Base-by-base conservation (phyloP, 2,888 invertebrate genomes). In the Eulithis prunata region DNA sequence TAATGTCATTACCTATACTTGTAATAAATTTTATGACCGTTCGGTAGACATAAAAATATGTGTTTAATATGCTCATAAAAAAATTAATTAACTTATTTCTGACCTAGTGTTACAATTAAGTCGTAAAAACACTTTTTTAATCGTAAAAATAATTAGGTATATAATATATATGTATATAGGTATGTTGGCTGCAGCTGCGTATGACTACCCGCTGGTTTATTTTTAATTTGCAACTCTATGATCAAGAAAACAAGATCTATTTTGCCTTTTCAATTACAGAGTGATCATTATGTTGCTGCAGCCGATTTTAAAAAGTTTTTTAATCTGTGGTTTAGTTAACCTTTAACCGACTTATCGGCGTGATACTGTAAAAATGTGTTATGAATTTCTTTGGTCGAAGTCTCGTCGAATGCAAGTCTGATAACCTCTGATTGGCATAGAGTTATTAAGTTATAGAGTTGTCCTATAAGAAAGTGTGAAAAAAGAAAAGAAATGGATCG, bases 301-400 rank as follows among this genome's bases (percentile, higher is more conserved):
- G 32, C 32, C 1, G 32, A 32, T n/a, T 41, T 7, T 45, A 56
- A 32, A 32, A 32, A 32, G 10, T 53, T 47, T 6, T 62, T 13
- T 13, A 60, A 53, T 64, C 64, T 57, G 21, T 63, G 41, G 57
- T 41, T 36, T 51, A 12, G 32, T 13, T 62, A 55, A 76, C 75
- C 77, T 74, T 36, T 65, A 68, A 63, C 76, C 74, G 38, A 59
- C 68, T 79, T 86, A 82, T 82, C 81, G 62, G n/a, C 10, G 52
- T 71, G 73, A 72, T 76, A 78, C 46, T 4, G 54, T 78, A 80
- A 83, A 85, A 80, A 75, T 78, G 73, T 80, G 82, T 78, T 76
- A 82, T 79, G 80, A 83, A 85, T 83, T 88, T 86, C 82, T 84
- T 82, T 74, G 71, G 79, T 80, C 81, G 81, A 84, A 71, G 79